A percentile compares a stretch with the other conserved stretches of the same genome.
Evolutionary conservation across 2,888 invertebrate species (phyloP).

Genomic region (Hedychridium roseum): DNA sequence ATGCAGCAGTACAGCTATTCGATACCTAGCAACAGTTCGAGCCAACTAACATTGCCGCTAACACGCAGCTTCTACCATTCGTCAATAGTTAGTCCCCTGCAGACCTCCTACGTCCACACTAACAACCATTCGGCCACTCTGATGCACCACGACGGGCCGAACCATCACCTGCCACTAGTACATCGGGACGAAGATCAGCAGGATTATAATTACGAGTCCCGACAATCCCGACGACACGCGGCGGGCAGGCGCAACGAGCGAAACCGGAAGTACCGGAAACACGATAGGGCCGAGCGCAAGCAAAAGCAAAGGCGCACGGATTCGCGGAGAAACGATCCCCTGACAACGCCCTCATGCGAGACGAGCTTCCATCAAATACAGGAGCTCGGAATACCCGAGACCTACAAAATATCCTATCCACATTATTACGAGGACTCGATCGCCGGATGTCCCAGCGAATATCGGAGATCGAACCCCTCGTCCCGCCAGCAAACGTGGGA

Average conservation of each 20-base stretch:
- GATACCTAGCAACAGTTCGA: conserved; percentile 59
- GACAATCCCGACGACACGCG: conserved; percentile 38
- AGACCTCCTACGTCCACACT: conserved; percentile 53
- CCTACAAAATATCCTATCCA: conserved; percentile 59
- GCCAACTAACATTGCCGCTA: conserved; percentile 60
- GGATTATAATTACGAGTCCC: conserved; percentile 26
- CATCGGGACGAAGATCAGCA: conserved; percentile 39
- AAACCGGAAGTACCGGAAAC: conserved; percentile 40
- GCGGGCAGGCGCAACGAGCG: conserved; percentile 27
- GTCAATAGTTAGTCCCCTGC: conserved; percentile 57
- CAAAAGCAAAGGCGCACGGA: conserved; percentile 50
- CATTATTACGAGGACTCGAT: conserved; percentile 59
- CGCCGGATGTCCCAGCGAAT: conserved; percentile 46
- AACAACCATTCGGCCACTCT: conserved; percentile 47
- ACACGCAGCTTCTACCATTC: conserved; percentile 58
- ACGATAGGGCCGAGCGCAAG: conserved; percentile 42
- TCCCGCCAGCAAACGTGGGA: conserved; percentile 31
- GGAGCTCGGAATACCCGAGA: conserved; percentile 55
- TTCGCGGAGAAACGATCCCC: too few relatives aligned
- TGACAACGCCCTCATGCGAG: conserved; percentile 41
- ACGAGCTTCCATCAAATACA: conserved; percentile 52
- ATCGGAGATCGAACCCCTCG: conserved; percentile 34
- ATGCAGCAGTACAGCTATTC: conserved; percentile 65
- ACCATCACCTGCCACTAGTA: conserved; percentile 32
- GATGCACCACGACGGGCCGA: conserved; percentile 31